Evolutionary conservation across 30 jellyfish, hydroid and myxozoan species (phyloP), one percentile per base, ranked within the genome.

Genomic region (Aurelia sp.): DNA sequence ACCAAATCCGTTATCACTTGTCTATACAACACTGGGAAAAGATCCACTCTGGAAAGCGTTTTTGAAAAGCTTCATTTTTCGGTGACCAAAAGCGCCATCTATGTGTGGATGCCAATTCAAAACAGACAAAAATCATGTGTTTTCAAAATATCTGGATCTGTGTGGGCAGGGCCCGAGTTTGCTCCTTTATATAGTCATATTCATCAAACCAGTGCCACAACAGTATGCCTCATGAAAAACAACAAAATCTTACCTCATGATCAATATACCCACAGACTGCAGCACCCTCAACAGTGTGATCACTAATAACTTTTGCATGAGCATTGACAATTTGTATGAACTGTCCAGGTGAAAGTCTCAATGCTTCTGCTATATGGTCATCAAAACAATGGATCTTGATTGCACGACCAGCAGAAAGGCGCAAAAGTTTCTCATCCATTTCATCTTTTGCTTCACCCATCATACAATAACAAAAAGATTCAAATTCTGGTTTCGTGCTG

Each of bases 361-460:
- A 4, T 72, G 83, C 83, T 35, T 72, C 83, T 11, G 19, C 47
- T 38, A n/a, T 5, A 47, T 72, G 83, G n/a, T 72, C 60, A 47
- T 72, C 83, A 44, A 13, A 72, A 31, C 83, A 72, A 31, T 38
- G 68, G 41, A 72, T 40, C 67, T 72, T 72, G 30, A 72, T 48
- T 8, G 52, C 60, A n/a, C 33, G 58, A 13, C 83, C 68, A 40
- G 35, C 30, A 13, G 68, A 44, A 19, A n/a, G 19, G 5, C 17
- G 33, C 17, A 24, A 21, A 20, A 72, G 61, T 4, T 72, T n/a
- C n/a, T 72, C 18, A 11, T 38, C 70, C 30, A 33, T 18, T 40
- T 44, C 68, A 17, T 48, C 50, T 9, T 17, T 13, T 11, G 21
- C 44, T 5, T 47, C 61, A 31, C 35, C 68, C 38, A 38, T 38